Evolutionary conservation across 1,140 invertebrate species (phyloP).

Genomic region (Ephestia elutella): DNA sequence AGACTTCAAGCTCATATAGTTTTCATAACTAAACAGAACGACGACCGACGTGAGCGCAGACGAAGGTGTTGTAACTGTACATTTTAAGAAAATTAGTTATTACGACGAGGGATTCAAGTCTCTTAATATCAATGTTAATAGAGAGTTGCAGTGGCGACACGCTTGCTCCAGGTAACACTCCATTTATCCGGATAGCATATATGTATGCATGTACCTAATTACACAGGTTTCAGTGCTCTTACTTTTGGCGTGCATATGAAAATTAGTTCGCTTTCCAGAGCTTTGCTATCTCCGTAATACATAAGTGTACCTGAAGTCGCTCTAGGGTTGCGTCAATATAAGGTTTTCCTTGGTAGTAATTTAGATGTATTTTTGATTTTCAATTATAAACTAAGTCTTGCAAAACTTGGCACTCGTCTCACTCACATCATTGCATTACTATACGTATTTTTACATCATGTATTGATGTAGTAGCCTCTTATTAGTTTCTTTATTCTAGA

Average conservation of each 20-base stretch:
- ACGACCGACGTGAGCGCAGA: neutral
- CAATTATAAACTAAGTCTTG: too few relatives aligned
- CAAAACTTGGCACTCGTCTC: too few relatives aligned
- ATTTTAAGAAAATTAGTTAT: slow-evolving; percentile 1
- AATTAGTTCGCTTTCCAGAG: neutral
- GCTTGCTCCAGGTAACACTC: neutral
- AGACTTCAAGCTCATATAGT: too few relatives aligned
- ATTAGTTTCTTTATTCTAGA: too few relatives aligned
- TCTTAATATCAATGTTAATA: slow-evolving; percentile 9
- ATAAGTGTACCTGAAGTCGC: too few relatives aligned
- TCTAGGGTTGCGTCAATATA: too few relatives aligned
- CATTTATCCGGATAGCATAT: neutral
- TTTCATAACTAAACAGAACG: neutral
- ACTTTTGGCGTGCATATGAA: neutral
- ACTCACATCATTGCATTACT: too few relatives aligned
- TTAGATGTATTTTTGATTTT: too few relatives aligned
- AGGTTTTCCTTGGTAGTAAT: too few relatives aligned
- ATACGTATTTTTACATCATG: too few relatives aligned
- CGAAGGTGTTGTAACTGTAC: neutral
- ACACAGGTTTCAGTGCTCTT: slow-evolving; percentile 1
- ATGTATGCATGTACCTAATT: neutral
- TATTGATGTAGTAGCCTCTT: too few relatives aligned
- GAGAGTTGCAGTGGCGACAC: slow-evolving; percentile 2
- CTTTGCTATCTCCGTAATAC: neutral
- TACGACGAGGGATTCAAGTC: slow-evolving; percentile 1